A percentile compares a stretch with the other conserved stretches of the same genome.
Conservation (phyloP, 1,140 invertebrate species). For the Caenorhabditis latens region DNA sequence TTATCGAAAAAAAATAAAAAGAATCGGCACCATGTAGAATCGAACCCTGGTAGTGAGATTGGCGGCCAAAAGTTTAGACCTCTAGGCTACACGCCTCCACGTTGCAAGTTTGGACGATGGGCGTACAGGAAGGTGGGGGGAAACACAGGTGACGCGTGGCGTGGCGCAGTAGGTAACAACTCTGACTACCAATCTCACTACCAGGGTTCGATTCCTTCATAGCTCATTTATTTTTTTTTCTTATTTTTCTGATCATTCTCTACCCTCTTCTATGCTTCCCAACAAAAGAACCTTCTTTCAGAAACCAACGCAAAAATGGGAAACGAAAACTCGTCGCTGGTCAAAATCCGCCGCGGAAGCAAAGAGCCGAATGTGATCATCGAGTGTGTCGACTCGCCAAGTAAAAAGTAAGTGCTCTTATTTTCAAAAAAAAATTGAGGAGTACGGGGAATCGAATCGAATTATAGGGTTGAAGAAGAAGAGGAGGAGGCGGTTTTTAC, state of each 20-base stretch:
- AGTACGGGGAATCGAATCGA: background rate
- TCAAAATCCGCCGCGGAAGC: constrained; percentile 28
- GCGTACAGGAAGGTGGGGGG: too few species aligned
- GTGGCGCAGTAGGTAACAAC: too few species aligned
- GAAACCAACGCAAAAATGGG: constrained; percentile 17
- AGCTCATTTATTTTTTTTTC: background rate
- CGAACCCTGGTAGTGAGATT: too few species aligned
- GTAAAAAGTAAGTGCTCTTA: constrained; percentile 16
- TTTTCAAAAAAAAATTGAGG: constrained; percentile 1
- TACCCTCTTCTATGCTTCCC: background rate
- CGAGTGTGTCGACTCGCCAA: constrained; percentile 19
- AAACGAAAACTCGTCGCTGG: constrained; percentile 44
- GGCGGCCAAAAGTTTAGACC: too few species aligned
- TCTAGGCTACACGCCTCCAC: too few species aligned
- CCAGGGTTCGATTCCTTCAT: too few species aligned
- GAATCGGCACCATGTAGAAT: too few species aligned
- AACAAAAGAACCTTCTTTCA: background rate
- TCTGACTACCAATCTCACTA: too few species aligned
- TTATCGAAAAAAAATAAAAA: too few species aligned
- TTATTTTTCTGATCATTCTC: background rate
- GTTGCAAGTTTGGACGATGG: too few species aligned
- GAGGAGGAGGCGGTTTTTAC: background rate
- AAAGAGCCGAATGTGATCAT: constrained; percentile 45
- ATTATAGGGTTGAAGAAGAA: background rate
- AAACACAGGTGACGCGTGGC: too few species aligned